Evolutionary conservation across 2,888 invertebrate species (phyloP), one percentile per base, ranked within the genome.

Genomic region (Drosophila macrospina): DNA sequence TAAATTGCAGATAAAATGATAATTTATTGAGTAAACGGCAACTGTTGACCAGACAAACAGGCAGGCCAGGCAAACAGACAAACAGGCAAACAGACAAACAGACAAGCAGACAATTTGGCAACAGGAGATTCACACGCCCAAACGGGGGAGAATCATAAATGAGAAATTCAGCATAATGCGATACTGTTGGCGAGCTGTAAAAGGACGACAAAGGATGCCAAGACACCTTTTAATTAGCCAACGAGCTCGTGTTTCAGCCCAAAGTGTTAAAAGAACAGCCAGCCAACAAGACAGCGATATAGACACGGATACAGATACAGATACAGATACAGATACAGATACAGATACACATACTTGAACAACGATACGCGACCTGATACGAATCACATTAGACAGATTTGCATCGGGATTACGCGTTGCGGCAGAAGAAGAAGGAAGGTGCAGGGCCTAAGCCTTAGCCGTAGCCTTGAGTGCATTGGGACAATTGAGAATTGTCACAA

Each of bases 401-500:
- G 76, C 89, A 88, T 73, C 74, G 50, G 74, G 87, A 88, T 89
- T 78, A 88, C 56, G 69, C 67, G 64, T 67, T 74, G 61, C 42
- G 37, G 61, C 64, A 69, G 44, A 63, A 56, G 51, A 64, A 60
- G 63, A 60, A 51, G 42, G 62, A 45, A 67, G 68, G 16, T 28
- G 28, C 28, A 28, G 28, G 34, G 16, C 57, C 20, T 20, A 20
- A 50, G 44, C 28, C 32, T 51, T 67, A 69, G 72, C 74, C 70
- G 65, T 78, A 79, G 68, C 67, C 62, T 20, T 47, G 48, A 51
- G 39, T 51, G 74, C 69, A 67, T 78, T 84, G 74, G 83, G 82
- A 86, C 91, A 84, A 88, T 90, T 90, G 82, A 86, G 90, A 84
- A 88, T 90, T 90, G 81, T 70, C 71, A 72, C 76, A 70, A 86